Evolutionary conservation across 53 echinoderm and acorn worm species (phyloP), one percentile per base, ranked within the genome.

Genomic region (Stichopus horrens): DNA sequence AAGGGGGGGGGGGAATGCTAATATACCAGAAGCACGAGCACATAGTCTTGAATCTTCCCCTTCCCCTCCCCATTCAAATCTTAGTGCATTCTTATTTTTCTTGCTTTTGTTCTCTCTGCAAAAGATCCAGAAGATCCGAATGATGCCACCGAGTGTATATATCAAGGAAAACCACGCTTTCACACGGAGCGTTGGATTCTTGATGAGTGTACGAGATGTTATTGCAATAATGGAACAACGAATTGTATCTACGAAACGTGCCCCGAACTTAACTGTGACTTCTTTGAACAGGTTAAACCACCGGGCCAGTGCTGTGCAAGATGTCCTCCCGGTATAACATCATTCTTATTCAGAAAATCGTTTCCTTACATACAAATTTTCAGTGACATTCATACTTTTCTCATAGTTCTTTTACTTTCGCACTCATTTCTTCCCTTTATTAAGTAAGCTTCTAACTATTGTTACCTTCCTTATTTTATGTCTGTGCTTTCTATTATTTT

Each of bases 241-340:
- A 85, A 85, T 14, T 85, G 85, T 66, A 53, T 85, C 11, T 85
- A 66, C 85, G 85, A 85, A 16, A 66, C 58, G 23, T 85, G 85
- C 37, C 71, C 71, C 18, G 66, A 22, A 8, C 85, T 59, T 67
- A 58, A 66, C 4, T 85, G 85, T 66, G 85, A 85, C 53, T 65
- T 37, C 85, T 65, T 63, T 10, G 23, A 66, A 6, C 85, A 85
- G 52, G 67, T 85, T 5, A 85, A 68, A 65, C 6, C 66, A 20
- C 66, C 63, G 2, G 85, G 85, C 9, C 66, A 66, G 59, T 85
- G 85, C 65, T 85, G 85, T 51, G 52, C 10, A 10, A 85, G 51
- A 68, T 85, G 85, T 52, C 85, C 85, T 23, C 85, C 85, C 9
- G 65, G 85, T 85, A 52, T 37, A 71, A n/a, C 18, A 4, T 37